A percentile compares a stretch with the other conserved stretches of the same genome.
Conservation (phyloP, 2,113 vertebrate species). For the Empidonax alnorum region DNA sequence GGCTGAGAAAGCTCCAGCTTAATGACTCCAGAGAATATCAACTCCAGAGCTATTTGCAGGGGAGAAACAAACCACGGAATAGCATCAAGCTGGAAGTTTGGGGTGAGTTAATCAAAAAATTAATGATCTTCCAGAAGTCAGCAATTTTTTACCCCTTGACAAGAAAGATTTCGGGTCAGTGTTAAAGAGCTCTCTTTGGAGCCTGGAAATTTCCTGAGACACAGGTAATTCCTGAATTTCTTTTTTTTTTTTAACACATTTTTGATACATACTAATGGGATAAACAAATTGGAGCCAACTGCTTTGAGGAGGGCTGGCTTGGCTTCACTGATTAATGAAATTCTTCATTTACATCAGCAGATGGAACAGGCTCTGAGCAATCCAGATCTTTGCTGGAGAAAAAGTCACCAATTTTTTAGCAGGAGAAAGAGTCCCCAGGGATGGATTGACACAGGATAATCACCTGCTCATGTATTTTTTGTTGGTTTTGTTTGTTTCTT, state of each 20-base stretch:
- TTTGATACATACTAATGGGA: neutral
- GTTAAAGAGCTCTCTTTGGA: neutral
- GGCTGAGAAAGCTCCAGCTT: neutral
- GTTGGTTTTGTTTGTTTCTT: too few relatives aligned
- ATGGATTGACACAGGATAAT: neutral
- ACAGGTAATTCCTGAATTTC: neutral
- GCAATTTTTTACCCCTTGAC: constrained; percentile 8
- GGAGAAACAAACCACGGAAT: neutral
- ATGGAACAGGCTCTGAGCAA: neutral
- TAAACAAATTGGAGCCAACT: neutral
- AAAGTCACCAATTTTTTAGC: neutral
- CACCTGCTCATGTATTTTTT: neutral
- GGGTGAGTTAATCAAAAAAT: constrained; percentile 42
- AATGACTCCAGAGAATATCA: neutral
- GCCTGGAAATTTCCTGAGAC: neutral
- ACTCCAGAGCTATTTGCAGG: neutral
- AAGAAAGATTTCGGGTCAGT: neutral
- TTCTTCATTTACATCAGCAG: neutral
- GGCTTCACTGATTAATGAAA: neutral
- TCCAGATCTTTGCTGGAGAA: neutral
- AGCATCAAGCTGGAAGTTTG: neutral
- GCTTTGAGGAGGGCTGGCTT: neutral
- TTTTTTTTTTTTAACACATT: neutral
- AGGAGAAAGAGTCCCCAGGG: neutral
- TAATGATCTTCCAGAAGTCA: constrained; percentile 5